A percentile compares a stretch with the other conserved stretches of the same genome.
phyloP scores from a whole-genome alignment of 2,797 vertebrate genomes.

The Choloepus didactylus region DNA sequence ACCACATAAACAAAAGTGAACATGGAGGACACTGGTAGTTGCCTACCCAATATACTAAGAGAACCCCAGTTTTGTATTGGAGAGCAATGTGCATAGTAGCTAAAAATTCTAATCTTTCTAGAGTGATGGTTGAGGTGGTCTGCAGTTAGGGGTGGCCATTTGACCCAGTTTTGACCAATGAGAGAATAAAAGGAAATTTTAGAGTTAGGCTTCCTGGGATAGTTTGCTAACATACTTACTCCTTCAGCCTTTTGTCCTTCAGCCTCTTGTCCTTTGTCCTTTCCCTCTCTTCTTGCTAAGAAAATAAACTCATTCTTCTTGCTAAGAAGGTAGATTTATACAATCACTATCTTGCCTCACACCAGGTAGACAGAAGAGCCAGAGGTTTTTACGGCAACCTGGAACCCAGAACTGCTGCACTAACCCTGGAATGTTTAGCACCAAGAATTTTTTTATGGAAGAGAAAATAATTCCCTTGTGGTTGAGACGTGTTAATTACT shows the following conservation, averaged over 20 bases:
- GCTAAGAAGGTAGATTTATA: neutral
- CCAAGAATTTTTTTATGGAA: neutral
- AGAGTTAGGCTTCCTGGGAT: neutral
- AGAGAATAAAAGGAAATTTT: constrained; percentile 52
- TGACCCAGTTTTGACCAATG: neutral
- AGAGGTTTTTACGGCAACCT: constrained; percentile 25
- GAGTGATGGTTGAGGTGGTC: neutral
- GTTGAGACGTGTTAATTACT: constrained; percentile 19
- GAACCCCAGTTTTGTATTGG: neutral
- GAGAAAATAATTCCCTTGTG: neutral
- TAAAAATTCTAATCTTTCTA: constrained; percentile 43
- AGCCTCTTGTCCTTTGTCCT: neutral
- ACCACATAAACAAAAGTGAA: constrained; percentile 10
- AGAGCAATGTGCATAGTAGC: neutral
- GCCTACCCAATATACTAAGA: neutral
- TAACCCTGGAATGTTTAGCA: neutral
- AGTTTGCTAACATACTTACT: neutral
- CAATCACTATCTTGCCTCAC: neutral
- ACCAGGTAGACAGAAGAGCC: neutral
- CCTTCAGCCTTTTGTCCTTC: neutral
- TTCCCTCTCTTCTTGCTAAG: constrained; percentile 11
- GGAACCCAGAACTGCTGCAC: neutral
- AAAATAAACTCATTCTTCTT: no score
- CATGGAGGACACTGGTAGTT: neutral
- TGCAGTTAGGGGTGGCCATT: neutral